A percentile compares a stretch with the other conserved stretches of the same genome.
Conservation (phyloP, 1,140 invertebrate species). For the Atta cephalotes region DNA sequence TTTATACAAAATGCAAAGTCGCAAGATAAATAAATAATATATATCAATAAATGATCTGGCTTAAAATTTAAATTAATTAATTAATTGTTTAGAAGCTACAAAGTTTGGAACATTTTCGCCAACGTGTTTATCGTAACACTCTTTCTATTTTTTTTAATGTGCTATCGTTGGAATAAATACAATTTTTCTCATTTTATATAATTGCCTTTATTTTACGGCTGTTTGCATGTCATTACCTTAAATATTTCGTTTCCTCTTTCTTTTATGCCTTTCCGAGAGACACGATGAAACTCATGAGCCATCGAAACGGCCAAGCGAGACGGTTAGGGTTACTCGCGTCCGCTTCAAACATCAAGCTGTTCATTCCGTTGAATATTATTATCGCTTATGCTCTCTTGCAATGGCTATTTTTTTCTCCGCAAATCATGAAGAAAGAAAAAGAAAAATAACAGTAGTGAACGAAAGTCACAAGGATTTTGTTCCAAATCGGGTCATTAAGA, state of each 20-base stretch:
- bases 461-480: slow-evolving; percentile 67
- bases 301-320: slow-evolving; percentile 29
- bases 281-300: background rate
- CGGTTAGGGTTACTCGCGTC: slow-evolving; percentile 42
- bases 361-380: slow-evolving; percentile 31
- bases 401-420: slow-evolving; percentile 29
- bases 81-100: background rate
- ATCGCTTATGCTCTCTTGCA: slow-evolving; percentile 24
- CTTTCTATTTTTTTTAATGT: background rate
- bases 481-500: slow-evolving; percentile 61
- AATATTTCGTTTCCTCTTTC: slow-evolving; percentile 21
- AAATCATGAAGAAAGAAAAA: slow-evolving; percentile 2
- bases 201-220: slow-evolving; percentile 17
- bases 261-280: slow-evolving; percentile 35
- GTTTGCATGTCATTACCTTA: slow-evolving; percentile 8
- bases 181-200: slow-evolving; percentile 13
- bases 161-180: background rate
- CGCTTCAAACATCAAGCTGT: background rate
- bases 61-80: background rate
- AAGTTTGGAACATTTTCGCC: background rate
- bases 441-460: slow-evolving; percentile 54
- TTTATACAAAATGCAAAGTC: too few species aligned
- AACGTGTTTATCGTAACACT: too few species aligned
- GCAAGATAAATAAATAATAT: too few species aligned
- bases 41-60: background rate